Conservation (phyloP, 1,140 invertebrate species). For the Drosophila pseudoananassae region DNA sequence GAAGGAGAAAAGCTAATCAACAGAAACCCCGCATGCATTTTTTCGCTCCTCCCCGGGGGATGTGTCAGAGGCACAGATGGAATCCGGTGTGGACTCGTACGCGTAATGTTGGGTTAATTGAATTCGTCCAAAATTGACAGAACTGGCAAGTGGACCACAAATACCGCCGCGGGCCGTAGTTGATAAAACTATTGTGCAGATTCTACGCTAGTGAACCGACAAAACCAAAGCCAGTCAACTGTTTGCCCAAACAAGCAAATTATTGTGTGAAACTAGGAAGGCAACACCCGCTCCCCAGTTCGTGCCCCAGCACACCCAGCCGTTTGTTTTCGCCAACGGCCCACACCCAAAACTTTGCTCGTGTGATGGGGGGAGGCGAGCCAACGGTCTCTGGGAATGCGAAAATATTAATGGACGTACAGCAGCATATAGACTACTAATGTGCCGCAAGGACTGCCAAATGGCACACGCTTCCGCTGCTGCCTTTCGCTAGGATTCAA, state of each 20-base stretch:
- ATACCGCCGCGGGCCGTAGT: constrained; percentile 10
- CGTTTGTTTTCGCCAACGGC: constrained; percentile 8
- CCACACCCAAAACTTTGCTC: neutral
- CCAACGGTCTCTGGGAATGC: constrained; percentile 36
- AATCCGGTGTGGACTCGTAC: constrained; percentile 30
- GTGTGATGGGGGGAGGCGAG: neutral
- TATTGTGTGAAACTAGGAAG: constrained; percentile 46
- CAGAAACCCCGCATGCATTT: constrained; percentile 10
- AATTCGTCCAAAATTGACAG: constrained; percentile 55
- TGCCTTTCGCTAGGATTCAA: constrained; percentile 24
- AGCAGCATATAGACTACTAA: constrained; percentile 80
- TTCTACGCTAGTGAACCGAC: constrained; percentile 34
- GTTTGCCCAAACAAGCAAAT: constrained; percentile 62
- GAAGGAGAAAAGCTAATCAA: constrained; percentile 25
- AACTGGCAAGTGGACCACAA: constrained; percentile 20
- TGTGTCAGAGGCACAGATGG: constrained; percentile 8
- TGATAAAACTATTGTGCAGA: constrained; percentile 51
- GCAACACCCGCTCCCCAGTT: neutral
- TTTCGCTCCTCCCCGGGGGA: neutral
- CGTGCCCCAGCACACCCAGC: neutral
- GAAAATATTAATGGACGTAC: constrained; percentile 77
- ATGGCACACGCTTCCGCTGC: constrained; percentile 72
- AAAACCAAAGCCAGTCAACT: constrained; percentile 66
- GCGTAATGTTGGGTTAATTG: constrained; percentile 47
- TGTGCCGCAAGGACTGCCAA: constrained; percentile 78